Evolutionary conservation across 2,113 vertebrate species (phyloP).

Genomic region (Oxyruncus cristatus): DNA sequence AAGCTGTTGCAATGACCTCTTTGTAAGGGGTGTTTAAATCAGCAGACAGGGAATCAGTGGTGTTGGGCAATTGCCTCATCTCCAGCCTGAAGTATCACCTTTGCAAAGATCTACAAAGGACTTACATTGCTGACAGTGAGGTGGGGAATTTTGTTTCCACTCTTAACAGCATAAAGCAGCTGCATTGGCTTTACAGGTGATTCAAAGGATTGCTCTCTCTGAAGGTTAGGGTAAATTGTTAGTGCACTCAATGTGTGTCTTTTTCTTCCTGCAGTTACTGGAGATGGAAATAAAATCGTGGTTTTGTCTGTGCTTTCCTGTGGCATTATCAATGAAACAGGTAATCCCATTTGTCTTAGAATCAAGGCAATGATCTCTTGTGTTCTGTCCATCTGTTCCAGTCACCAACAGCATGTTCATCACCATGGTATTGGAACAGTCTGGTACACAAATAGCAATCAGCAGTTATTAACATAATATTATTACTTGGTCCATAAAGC

Average conservation of each 20-base stretch:
- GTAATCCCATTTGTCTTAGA: constrained; percentile 57
- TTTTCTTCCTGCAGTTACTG: constrained; percentile 14
- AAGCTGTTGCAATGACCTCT: background rate
- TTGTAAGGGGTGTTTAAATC: background rate
- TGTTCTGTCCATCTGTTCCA: constrained; percentile 48
- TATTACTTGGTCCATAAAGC: constrained; percentile 39
- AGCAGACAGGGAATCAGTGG: background rate
- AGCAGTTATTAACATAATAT: constrained; percentile 27
- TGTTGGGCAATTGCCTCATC: background rate
- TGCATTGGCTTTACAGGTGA: background rate
- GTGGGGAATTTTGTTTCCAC: background rate
- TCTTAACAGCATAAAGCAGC: background rate
- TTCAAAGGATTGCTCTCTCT: background rate
- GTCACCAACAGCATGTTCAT: constrained; percentile 27
- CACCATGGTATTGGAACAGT: constrained; percentile 43
- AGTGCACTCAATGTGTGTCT: background rate
- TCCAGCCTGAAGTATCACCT: background rate
- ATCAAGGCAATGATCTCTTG: constrained; percentile 28
- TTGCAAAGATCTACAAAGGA: background rate
- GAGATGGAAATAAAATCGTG: constrained; percentile 60
- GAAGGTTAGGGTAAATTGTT: background rate
- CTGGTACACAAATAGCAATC: constrained; percentile 41
- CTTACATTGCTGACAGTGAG: background rate
- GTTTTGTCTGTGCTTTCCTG: constrained; percentile 61
- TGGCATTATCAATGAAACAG: constrained; percentile 62